A percentile compares a stretch with the other conserved stretches of the same genome.
Conservation (phyloP, 2,113 vertebrate species). For the Anoura caudifer region DNA sequence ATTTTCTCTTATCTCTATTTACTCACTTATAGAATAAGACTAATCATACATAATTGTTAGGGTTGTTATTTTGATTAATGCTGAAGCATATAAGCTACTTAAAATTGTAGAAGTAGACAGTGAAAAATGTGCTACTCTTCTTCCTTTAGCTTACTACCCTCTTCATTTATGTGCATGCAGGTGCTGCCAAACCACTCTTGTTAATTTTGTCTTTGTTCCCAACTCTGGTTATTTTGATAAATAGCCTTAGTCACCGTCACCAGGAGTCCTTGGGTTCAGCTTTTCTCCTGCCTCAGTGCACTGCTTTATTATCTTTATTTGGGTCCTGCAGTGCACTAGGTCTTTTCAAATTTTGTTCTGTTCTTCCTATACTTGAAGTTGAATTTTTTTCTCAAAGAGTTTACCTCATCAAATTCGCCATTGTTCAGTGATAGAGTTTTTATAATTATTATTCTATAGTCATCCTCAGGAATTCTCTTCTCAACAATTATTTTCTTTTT, state of each 20-base stretch:
- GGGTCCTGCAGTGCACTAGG: background rate
- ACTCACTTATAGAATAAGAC: background rate
- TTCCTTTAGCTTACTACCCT: background rate
- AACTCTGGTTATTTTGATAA: background rate
- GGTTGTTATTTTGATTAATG: background rate
- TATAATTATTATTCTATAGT: background rate
- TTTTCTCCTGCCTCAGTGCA: background rate
- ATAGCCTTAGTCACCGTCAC: background rate
- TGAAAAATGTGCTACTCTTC: background rate
- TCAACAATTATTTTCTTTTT: background rate
- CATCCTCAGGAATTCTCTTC: background rate
- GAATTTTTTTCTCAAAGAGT: background rate
- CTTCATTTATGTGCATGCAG: background rate
- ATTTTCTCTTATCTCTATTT: background rate
- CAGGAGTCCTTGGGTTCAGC: background rate
- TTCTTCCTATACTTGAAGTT: background rate
- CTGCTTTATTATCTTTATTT: background rate
- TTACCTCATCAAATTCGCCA: background rate
- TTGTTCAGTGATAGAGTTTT: background rate
- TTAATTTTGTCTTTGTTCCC: conserved; percentile 1
- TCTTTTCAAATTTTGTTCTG: background rate
- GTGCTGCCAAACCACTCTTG: background rate
- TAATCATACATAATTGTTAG: background rate
- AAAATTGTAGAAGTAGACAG: background rate
- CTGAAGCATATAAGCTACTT: background rate